These are phyloP conservation scores for Apis cerana DNA, from an alignment of 1,140 invertebrate species.

Conservation along the genomic window DNA sequence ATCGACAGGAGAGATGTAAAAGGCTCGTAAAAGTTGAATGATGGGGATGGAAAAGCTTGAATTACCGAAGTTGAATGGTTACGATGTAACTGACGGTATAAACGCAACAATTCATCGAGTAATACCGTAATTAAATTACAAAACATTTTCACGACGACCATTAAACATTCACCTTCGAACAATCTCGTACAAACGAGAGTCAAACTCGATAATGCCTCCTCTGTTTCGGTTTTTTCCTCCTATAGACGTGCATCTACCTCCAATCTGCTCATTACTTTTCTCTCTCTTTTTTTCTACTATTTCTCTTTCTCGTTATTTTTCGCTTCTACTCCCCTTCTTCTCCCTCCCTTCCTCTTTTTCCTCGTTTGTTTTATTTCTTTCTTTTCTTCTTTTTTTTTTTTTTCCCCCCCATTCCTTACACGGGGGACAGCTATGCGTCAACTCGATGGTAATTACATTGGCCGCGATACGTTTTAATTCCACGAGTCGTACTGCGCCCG, in stretches of 20 bases:
- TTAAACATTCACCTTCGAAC: background rate
- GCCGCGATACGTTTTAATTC: slow-evolving; percentile 37
- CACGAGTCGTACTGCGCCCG: background rate
- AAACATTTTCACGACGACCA: background rate
- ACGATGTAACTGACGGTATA: background rate
- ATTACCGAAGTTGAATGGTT: background rate
- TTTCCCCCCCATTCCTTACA: background rate
- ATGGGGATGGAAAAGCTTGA: background rate
- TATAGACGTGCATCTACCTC: background rate
- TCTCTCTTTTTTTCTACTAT: background rate
- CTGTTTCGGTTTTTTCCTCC: background rate
- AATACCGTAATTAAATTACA: slow-evolving; percentile 2
- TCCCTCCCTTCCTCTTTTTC: background rate
- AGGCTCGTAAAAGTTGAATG: background rate
- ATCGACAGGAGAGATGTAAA: background rate
- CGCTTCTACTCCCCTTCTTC: no score
- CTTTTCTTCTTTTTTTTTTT: background rate
- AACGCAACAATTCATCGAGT: background rate
- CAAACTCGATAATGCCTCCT: background rate
- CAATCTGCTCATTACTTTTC: background rate
- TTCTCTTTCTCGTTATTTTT: background rate
- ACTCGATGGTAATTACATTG: slow-evolving; percentile 20
- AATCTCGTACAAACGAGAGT: background rate
- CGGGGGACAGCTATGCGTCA: background rate
- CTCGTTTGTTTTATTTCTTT: background rate